phyloP scores from a whole-genome alignment of 37 sponge, comb jelly and placozoan species.

The Amphimedon queenslandica region DNA sequence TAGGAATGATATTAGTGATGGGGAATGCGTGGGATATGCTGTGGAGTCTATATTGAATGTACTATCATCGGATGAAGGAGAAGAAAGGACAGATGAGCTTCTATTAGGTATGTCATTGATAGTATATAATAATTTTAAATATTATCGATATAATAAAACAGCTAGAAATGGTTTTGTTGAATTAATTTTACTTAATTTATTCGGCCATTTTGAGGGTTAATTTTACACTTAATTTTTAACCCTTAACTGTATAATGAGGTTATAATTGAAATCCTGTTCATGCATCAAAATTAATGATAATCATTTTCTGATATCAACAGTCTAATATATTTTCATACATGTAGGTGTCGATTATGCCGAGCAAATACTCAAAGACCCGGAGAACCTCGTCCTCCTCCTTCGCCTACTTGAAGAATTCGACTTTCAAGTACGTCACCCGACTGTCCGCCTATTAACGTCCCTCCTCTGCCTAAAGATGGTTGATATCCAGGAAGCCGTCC shows the following conservation, averaged over 20 bases:
- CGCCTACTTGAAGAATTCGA: conserved; percentile 70
- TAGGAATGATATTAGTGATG: conserved; percentile 52
- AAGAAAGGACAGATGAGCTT: conserved; percentile 16
- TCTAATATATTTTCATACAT: no score
- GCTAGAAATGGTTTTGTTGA: no score
- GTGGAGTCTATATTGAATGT: conserved; percentile 79
- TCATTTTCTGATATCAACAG: no score
- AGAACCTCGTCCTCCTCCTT: conserved; percentile 64
- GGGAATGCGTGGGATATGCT: conserved; percentile 68
- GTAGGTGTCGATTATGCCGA: conserved; percentile 22
- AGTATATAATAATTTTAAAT: no score
- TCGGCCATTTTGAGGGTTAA: no score
- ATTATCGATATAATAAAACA: no score
- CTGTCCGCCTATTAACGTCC: conserved; percentile 54
- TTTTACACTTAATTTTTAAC: no score
- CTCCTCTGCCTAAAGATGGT: conserved; percentile 44
- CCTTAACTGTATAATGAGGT: no score
- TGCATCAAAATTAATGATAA: no score
- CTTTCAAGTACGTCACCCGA: conserved; percentile 80
- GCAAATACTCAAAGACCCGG: conserved; percentile 53
- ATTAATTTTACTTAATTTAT: no score
- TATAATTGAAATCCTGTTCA: conserved; percentile 49
- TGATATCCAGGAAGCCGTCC: conserved; percentile 62
- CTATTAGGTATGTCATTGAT: no score
- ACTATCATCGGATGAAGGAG: conserved; percentile 15